A percentile compares a stretch with the other conserved stretches of the same genome.
Conservation (phyloP, 2,797 vertebrate genomes). For the Coluber constrictor region DNA sequence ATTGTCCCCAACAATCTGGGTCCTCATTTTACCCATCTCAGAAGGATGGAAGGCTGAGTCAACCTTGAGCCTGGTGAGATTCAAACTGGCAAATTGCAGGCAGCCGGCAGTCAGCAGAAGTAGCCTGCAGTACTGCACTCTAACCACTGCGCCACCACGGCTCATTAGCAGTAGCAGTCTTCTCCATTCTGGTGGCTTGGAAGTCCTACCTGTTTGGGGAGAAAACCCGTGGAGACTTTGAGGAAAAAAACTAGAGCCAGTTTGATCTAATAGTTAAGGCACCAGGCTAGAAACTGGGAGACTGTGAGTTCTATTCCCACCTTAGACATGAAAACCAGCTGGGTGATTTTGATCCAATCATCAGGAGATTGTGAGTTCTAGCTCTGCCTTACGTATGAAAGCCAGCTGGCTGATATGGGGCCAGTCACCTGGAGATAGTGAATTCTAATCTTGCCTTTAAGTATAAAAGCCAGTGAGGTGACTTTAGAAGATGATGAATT, state of each 20-base stretch:
- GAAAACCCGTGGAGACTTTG: background rate
- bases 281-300: background rate
- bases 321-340: too few species aligned
- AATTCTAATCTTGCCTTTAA: background rate
- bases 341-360: too few species aligned
- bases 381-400: background rate
- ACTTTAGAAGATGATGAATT: background rate
- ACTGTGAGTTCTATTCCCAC: too few species aligned
- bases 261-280: background rate
- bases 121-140: too few species aligned
- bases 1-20: too few species aligned
- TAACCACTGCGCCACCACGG: too few species aligned
- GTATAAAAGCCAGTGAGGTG: background rate
- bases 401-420: background rate
- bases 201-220: background rate
- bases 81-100: too few species aligned
- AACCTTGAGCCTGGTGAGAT: too few species aligned
- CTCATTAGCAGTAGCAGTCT: background rate
- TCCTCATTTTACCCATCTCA: too few species aligned
- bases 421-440: background rate
- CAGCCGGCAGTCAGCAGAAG: too few species aligned
- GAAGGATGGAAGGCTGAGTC: too few species aligned
- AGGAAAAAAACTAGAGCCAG: background rate
- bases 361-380: background rate
- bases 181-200: background rate